Base-by-base conservation (phyloP, 2,113 vertebrate species). In the Lophochroa leadbeateri region DNA sequence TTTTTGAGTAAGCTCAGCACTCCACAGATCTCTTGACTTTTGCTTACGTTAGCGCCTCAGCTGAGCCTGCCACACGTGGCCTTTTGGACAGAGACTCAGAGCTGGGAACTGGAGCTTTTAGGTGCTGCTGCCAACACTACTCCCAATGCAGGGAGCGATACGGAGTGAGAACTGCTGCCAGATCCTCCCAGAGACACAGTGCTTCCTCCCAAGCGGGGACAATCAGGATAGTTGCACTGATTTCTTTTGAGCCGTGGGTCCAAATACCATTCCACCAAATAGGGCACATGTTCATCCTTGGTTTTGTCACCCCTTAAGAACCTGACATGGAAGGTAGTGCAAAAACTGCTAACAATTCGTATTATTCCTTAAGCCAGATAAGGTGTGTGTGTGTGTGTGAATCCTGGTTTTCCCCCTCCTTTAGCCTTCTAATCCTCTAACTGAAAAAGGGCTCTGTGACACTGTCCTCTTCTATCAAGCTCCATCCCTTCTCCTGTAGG, bases 1-100 rank as follows among this genome's bases (percentile, higher is more conserved):
- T 19, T 31, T 13, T 69, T 28, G 57, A 76, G 41, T 70, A 68
- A 78, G 44, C 65, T 84, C 72, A 90, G 47, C 82, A 84, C 76
- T 88, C 77, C 52, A 57, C 92, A 90, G 60, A 81, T 83, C 58
- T 93, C 77, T 88, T 3, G 9, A 71, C 55, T 95, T 95, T 17
- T 93, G 71, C 88, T 92, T 74, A 71, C 1, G 20, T 78, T n/a
- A 93, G 76, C 4, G 5, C 65, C 60, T 92, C 69, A 60, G 72
- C 63, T 7, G 46, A 95, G 89, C 13, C 58, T 89, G 77, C 55
- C 68, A 80, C 93, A 92, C 8, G 39, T 81, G 82, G 79, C 69
- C 52, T 83, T 90, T 94, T 95, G 86, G 96, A 88, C 2, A 6
- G 60, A 83, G 64, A 90, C 8, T 5, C 69, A 71, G 57, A 55